Percentiles rank a stretch among this genome's conserved stretches.
phyloP scores from a whole-genome alignment of 2,113 vertebrate genomes.

The Hypocryptadius cinnamomeus region DNA sequence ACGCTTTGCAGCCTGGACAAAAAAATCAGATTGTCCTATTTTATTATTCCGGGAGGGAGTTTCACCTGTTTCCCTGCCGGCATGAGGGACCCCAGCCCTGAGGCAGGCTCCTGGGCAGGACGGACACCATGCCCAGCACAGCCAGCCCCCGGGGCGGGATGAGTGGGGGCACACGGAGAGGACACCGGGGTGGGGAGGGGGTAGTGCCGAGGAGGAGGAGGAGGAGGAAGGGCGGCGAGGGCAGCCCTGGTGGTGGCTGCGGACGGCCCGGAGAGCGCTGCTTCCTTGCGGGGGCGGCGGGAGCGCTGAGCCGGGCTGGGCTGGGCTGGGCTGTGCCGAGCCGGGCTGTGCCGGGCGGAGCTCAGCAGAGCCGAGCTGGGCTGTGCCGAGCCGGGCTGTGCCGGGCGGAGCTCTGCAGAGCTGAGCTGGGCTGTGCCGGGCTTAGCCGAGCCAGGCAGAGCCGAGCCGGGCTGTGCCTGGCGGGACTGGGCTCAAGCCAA shows the following conservation, averaged over 20 bases:
- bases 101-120: too few species aligned
- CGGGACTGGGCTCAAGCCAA: too few species aligned
- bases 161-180: background rate
- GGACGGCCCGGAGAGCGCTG: background rate
- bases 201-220: background rate
- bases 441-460: too few species aligned
- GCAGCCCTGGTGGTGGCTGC: background rate
- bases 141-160: accelerated
- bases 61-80: accelerated
- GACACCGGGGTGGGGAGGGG: background rate
- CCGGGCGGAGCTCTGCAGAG: background rate
- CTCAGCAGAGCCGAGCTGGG: too few species aligned
- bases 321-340: too few species aligned
- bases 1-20: background rate
- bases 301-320: background rate
- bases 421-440: background rate
- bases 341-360: background rate
- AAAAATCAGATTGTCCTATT: too few species aligned
- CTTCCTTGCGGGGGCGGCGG: background rate
- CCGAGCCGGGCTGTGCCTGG: background rate
- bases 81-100: background rate
- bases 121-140: too few species aligned
- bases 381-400: background rate
- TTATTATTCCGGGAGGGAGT: background rate
- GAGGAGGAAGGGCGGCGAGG: background rate